These are phyloP conservation scores for Forbesichthys agassizii DNA, from an alignment of 2,113 vertebrate genomes.

Conservation along the genomic window DNA sequence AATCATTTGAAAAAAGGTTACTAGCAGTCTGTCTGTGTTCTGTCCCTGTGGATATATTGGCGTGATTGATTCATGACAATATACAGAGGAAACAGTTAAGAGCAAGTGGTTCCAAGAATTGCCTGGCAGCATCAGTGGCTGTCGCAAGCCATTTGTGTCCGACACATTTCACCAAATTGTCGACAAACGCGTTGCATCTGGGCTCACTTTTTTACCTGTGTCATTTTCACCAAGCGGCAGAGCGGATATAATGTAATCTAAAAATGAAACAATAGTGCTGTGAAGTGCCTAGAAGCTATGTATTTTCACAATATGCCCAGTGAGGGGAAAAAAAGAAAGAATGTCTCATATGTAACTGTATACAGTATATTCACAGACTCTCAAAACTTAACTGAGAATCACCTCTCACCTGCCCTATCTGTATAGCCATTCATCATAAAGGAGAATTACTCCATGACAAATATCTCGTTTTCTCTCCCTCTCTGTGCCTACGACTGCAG, in stretches of 20 bases:
- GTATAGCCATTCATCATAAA: constrained; percentile 58
- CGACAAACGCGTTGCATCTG: too few relatives aligned
- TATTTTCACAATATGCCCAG: constrained; percentile 20
- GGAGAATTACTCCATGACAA: constrained; percentile 53
- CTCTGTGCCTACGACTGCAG: constrained; percentile 30
- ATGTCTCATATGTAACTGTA: constrained; percentile 13
- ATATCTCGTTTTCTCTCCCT: constrained; percentile 25
- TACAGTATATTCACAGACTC: constrained; percentile 26
- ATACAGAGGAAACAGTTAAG: background rate
- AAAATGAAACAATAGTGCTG: background rate
- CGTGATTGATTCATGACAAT: background rate
- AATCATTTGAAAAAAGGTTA: too few relatives aligned
- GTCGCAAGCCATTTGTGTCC: background rate
- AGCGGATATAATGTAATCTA: background rate
- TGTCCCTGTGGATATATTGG: background rate
- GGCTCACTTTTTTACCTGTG: background rate
- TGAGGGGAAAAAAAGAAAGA: background rate
- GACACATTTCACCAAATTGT: background rate
- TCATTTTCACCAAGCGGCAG: background rate
- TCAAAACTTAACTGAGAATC: constrained; percentile 38
- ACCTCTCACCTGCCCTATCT: constrained; percentile 50
- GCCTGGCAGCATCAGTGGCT: background rate
- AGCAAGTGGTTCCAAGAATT: background rate
- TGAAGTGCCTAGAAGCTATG: too few relatives aligned
- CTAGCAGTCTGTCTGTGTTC: background rate